Evolutionary conservation across 2,797 vertebrate species (phyloP).

Genomic region (Graptemys geographica): DNA sequence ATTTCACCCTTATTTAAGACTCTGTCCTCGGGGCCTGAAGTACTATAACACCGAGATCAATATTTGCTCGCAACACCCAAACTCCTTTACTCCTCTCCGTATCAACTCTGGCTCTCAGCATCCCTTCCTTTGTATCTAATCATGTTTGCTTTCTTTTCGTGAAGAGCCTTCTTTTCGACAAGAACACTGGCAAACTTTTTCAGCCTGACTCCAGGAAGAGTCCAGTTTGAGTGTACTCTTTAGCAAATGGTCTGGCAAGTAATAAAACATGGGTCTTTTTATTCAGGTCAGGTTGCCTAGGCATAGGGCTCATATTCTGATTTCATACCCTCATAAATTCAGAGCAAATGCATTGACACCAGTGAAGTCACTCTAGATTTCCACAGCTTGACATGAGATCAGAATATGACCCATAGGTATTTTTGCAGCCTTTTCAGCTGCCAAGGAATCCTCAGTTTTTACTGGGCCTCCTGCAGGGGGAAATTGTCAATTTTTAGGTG

Average conservation of each 20-base stretch:
- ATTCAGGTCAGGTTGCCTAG: neutral
- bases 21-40: accelerated
- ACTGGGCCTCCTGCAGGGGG: neutral
- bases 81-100: accelerated
- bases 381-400: neutral
- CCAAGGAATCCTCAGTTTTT: neutral
- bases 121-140: neutral
- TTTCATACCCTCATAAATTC: neutral
- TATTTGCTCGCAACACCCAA: accelerated
- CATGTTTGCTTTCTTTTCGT: accelerated
- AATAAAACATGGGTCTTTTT: neutral
- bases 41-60: accelerated
- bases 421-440: neutral
- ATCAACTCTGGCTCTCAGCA: neutral
- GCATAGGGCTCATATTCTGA: neutral
- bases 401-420: neutral
- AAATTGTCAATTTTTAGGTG: neutral
- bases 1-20: neutral
- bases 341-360: neutral
- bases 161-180: neutral
- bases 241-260: accelerated
- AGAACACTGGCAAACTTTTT: neutral
- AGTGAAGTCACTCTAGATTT: neutral
- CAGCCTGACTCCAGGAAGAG: neutral
- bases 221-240: accelerated